A percentile compares a stretch with the other conserved stretches of the same genome.
Evolutionary conservation across 1,140 invertebrate genomes (phyloP).

Genomic region (Tenebrio molitor): DNA sequence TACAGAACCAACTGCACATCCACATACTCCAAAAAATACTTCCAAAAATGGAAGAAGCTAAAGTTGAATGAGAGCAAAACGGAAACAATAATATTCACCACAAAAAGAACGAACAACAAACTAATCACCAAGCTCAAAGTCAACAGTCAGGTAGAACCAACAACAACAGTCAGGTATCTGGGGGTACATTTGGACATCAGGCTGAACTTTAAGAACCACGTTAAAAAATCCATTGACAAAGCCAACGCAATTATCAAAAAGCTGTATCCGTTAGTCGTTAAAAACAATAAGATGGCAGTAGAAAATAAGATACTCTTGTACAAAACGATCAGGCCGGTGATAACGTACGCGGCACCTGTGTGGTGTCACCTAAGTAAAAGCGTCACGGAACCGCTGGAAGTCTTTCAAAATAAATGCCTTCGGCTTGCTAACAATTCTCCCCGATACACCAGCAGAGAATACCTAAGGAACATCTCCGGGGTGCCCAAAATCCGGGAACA

Average conservation of each 20-base stretch:
- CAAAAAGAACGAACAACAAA: background rate
- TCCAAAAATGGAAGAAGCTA: background rate
- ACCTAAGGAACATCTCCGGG: no score
- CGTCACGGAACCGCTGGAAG: background rate
- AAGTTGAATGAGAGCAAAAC: background rate
- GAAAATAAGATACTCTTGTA: slow-evolving; percentile 30
- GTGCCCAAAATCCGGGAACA: no score
- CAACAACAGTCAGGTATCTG: slow-evolving; percentile 54
- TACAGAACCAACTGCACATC: no score
- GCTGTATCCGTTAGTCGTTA: slow-evolving; percentile 6
- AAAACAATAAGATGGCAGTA: background rate
- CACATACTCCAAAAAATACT: background rate
- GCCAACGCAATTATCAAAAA: slow-evolving; percentile 46
- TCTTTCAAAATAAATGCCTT: background rate
- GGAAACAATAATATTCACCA: background rate
- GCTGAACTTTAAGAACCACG: slow-evolving; percentile 49
- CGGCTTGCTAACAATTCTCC: no score
- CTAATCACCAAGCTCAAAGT: background rate
- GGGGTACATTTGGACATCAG: slow-evolving; percentile 54
- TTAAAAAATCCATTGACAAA: slow-evolving; percentile 46
- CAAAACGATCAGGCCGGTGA: slow-evolving; percentile 2
- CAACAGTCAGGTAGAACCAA: background rate
- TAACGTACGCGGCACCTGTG: background rate
- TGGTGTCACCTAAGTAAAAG: background rate
- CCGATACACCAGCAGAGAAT: no score